Evolutionary conservation across 2,888 invertebrate genomes (phyloP), one percentile per base, ranked within the genome.

Genomic region (Notodonta dromedarius): DNA sequence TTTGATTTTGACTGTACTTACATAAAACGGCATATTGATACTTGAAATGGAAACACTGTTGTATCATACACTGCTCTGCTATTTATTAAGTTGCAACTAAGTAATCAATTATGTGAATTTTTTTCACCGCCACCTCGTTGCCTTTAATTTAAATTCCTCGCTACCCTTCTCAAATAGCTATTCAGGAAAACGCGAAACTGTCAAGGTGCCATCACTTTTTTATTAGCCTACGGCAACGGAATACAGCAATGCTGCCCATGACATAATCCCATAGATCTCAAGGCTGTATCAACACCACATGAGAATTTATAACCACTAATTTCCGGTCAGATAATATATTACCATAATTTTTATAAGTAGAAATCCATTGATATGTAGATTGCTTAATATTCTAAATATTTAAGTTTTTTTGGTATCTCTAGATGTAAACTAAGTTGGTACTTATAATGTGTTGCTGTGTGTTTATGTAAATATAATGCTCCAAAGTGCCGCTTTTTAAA

Each of bases 191-290:
- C 58, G 57, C 62, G 53, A 60, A 63, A 35, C 57, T 60, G 52
- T 61, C 70, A 70, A 63, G 69, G 69, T 63, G 54, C 56, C 42
- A 58, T 59, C 58, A 60, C 58, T 66, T 77, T 81, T 79, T 79
- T 72, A 73, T 73, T 54, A 67, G 65, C 61, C 57, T 77, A 84
- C 81, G 77, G 56, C 73, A 65, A 61, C 63, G 63, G 85, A 81
- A 85, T 85, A 82, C 71, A 70, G 74, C 76, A 79, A 71, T 73
- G 70, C 63, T 74, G 60, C 71, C 67, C 66, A 70, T 84, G 84
- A 83, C 79, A 79, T 80, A 84, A 84, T 79, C 79, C 74, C 75
- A 76, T 77, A 73, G 60, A 60, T 61, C 58, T 74, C 79, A 84
- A 83, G 80, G 80, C 69, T 77, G 52, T 68, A 61, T 60, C 66